phyloP scores from a whole-genome alignment of 2,113 vertebrate species.

The Pedionomus torquatus region DNA sequence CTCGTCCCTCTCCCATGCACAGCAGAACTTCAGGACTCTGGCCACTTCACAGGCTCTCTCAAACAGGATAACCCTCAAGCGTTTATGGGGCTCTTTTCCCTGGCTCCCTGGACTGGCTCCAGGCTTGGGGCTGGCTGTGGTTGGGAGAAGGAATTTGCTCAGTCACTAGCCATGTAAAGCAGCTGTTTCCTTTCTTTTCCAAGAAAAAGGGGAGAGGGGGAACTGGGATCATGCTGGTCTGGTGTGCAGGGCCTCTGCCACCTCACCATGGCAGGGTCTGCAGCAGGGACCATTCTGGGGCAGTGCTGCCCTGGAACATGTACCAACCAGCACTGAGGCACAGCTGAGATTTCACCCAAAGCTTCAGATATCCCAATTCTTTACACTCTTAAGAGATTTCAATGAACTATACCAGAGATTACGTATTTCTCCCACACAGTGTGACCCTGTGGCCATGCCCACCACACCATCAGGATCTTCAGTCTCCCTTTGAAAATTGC shows the following conservation, averaged over 20 bases:
- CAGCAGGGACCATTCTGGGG: neutral
- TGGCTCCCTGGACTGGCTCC: too few species aligned
- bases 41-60: neutral
- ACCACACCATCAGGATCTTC: neutral
- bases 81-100: neutral
- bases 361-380: neutral
- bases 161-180: neutral
- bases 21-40: neutral
- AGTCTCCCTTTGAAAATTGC: neutral
- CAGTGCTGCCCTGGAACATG: neutral
- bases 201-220: neutral
- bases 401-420: neutral
- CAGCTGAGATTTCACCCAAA: neutral
- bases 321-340: too few species aligned
- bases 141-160: neutral
- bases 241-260: neutral
- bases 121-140: neutral
- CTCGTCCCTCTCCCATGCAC: rapidly evolving
- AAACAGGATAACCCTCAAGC: neutral
- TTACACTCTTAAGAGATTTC: neutral
- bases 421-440: rapidly evolving
- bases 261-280: neutral
- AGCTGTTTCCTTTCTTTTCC: neutral
- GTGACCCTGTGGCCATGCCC: neutral
- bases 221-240: rapidly evolving